Evolutionary conservation across 2,113 vertebrate genomes (phyloP).

Genomic region (Stigmatopora argus): DNA sequence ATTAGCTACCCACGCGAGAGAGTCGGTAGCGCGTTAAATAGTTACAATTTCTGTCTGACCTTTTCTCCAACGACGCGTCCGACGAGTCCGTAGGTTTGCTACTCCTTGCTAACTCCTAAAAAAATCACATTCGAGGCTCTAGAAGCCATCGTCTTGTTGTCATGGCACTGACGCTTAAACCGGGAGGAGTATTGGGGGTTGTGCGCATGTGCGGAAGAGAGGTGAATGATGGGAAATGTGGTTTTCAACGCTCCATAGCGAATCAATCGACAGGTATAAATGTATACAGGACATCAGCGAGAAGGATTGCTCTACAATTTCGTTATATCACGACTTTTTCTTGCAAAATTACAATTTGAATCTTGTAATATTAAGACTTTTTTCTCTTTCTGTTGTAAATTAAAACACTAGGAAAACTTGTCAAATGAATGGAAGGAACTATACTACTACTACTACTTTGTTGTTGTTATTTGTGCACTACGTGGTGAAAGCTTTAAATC

Average conservation of each 20-base stretch:
- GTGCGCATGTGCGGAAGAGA: constrained; percentile 48
- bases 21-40: constrained; percentile 13
- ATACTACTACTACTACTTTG: no score
- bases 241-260: neutral
- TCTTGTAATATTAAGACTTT: no score
- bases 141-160: constrained; percentile 69
- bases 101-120: constrained; percentile 16
- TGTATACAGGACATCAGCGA: no score
- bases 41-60: constrained; percentile 24
- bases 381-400: no score
- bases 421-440: no score
- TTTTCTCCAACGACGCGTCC: constrained; percentile 6
- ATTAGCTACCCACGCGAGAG: constrained; percentile 34
- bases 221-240: neutral
- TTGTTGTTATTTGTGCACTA: no score
- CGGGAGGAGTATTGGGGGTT: constrained; percentile 6
- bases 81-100: neutral
- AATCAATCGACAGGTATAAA: no score
- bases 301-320: no score
- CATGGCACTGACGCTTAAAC: constrained; percentile 67
- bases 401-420: no score
- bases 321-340: no score
- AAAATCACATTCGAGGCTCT: constrained; percentile 49
- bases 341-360: no score
- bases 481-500: no score